Evolutionary conservation across 1,140 invertebrate species (phyloP).

Genomic region (Drosophila elegans): DNA sequence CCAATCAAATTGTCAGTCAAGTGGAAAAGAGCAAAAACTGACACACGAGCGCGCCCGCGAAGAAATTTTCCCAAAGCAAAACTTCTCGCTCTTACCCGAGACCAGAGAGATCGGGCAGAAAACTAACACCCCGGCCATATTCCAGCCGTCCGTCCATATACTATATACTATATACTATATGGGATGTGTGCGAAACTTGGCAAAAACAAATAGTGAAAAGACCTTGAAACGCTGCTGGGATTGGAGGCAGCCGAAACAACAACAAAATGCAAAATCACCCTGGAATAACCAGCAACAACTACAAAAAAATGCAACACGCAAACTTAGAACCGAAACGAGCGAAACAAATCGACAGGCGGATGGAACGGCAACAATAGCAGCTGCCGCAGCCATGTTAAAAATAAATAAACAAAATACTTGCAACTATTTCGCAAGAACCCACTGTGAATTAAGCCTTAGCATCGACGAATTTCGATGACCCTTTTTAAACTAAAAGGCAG

Average conservation of each 20-base stretch:
- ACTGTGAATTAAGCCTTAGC: background rate
- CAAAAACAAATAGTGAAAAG: slow-evolving; percentile 76
- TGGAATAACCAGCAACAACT: slow-evolving; percentile 57
- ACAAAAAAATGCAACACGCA: slow-evolving; percentile 60
- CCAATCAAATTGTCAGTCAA: slow-evolving; percentile 83
- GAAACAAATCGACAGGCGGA: slow-evolving; percentile 65
- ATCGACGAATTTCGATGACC: slow-evolving; percentile 6
- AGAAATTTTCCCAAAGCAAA: slow-evolving; percentile 63
- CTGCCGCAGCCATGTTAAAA: slow-evolving; percentile 53
- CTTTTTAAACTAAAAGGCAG: background rate
- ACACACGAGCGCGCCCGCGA: slow-evolving; percentile 59
- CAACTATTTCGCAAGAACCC: slow-evolving; percentile 42
- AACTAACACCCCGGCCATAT: slow-evolving; percentile 59
- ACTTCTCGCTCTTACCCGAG: slow-evolving; percentile 58
- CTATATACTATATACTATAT: slow-evolving; percentile 24
- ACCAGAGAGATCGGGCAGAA: slow-evolving; percentile 70
- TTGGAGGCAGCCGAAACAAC: slow-evolving; percentile 46
- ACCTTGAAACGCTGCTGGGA: slow-evolving; percentile 75
- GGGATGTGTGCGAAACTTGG: slow-evolving; percentile 75
- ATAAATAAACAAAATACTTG: slow-evolving; percentile 65
- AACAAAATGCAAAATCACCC: slow-evolving; percentile 76
- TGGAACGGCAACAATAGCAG: slow-evolving; percentile 46
- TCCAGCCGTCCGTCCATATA: background rate
- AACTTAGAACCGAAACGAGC: slow-evolving; percentile 78
- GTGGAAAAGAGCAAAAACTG: slow-evolving; percentile 81